A percentile compares a stretch with the other conserved stretches of the same genome.
These are phyloP conservation scores for Astreopora myriophthalma DNA, from an alignment of 64 coral and sea anemone species.

Conservation along the genomic window DNA sequence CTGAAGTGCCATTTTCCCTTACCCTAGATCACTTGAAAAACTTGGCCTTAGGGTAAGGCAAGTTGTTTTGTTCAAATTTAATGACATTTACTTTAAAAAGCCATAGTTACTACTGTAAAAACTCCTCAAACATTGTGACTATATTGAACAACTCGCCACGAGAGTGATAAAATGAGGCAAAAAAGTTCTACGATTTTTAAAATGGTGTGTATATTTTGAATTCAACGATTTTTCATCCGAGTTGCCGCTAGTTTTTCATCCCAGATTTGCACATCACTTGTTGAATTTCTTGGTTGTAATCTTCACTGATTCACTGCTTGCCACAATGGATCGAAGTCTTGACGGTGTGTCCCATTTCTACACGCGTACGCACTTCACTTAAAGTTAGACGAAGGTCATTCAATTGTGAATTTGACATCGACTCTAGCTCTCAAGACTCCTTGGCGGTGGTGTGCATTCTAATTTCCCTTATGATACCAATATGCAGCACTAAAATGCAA, in stretches of 20 bases:
- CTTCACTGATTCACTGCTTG: no score
- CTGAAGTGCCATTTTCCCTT: no score
- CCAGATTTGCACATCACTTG: no score
- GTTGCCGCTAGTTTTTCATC: no score
- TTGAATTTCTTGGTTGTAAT: no score
- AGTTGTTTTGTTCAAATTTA: no score
- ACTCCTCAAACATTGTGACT: background rate
- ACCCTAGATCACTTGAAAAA: no score
- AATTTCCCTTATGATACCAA: slow-evolving; percentile 1
- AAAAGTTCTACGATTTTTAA: background rate
- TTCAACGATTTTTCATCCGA: no score
- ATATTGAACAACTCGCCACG: background rate
- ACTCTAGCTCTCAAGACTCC: background rate
- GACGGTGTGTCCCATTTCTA: no score
- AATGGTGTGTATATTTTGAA: background rate
- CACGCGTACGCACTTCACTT: background rate
- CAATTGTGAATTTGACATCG: background rate
- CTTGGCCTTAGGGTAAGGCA: no score
- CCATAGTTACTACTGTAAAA: background rate
- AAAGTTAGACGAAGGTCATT: background rate
- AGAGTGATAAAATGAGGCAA: background rate
- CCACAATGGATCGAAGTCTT: no score
- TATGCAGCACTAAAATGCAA: background rate
- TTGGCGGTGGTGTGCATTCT: background rate
- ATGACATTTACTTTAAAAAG: no score